Conservation (phyloP, 2,797 vertebrate species). For the Oreochromis grahami region DNA sequence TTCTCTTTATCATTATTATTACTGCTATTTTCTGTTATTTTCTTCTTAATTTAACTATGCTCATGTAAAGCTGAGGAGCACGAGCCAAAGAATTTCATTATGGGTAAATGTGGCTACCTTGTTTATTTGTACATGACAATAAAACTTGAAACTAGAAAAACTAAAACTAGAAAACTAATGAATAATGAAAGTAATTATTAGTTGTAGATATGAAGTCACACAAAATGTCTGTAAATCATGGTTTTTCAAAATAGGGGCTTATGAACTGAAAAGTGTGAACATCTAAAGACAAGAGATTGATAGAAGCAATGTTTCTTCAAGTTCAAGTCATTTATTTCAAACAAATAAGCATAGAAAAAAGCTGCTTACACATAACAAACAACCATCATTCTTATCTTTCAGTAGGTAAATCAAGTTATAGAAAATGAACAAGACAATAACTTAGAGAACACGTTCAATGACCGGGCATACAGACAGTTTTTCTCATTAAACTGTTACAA, state of each 20-base stretch:
- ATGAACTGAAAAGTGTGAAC: background rate
- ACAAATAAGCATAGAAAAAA: slow-evolving; percentile 30
- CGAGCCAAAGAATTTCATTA: background rate
- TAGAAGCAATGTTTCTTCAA: background rate
- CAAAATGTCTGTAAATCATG: background rate
- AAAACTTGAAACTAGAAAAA: background rate
- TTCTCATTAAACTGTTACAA: background rate
- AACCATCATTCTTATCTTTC: background rate
- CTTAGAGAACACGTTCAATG: slow-evolving; percentile 21
- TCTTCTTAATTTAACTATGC: background rate
- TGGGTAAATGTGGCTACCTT: background rate
- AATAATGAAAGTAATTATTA: background rate
- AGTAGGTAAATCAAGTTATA: background rate
- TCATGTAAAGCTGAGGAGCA: background rate
- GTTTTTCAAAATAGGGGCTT: background rate
- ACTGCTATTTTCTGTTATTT: background rate
- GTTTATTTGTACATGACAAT: background rate
- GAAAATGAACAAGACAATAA: slow-evolving; percentile 23
- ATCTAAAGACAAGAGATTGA: background rate
- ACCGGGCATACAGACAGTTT: background rate
- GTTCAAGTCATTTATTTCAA: slow-evolving; percentile 47
- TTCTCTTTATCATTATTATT: background rate
- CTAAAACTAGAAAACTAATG: background rate
- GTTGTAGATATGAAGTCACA: background rate
- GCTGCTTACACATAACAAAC: background rate